Percentiles rank a stretch among this genome's conserved stretches.
These are phyloP conservation scores for Theocolax elegans DNA, from an alignment of 1,140 invertebrate genomes.

Conservation along the genomic window DNA sequence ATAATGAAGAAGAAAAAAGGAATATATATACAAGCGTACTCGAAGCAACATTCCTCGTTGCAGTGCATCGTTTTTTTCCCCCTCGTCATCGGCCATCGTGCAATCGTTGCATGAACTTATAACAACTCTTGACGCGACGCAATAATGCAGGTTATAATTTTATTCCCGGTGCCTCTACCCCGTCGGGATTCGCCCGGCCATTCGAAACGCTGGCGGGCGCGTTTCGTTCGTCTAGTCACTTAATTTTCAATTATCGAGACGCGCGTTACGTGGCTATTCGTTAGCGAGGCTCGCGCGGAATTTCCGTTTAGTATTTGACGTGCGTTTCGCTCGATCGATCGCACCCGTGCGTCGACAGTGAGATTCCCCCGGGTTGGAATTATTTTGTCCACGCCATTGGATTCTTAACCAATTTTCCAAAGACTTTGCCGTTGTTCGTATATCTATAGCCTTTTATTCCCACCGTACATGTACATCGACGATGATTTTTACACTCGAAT, in stretches of 20 bases:
- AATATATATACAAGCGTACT: too few relatives aligned
- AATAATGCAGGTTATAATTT: conserved; percentile 23
- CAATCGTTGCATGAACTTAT: conserved; percentile 1
- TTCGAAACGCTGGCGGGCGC: conserved; percentile 25
- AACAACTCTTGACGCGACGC: conserved; percentile 2
- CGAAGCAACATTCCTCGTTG: too few relatives aligned
- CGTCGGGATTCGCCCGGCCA: too few relatives aligned
- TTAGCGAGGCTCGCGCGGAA: conserved; percentile 50
- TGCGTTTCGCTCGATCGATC: conserved; percentile 51
- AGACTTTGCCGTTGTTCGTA: too few relatives aligned
- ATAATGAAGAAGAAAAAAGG: too few relatives aligned
- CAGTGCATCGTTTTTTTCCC: too few relatives aligned
- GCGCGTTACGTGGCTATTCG: conserved; percentile 47
- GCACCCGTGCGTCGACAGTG: background rate
- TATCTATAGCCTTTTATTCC: too few relatives aligned
- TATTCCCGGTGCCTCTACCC: too few relatives aligned
- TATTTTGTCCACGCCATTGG: conserved; percentile 12
- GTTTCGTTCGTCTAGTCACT: conserved; percentile 52
- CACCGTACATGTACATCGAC: too few relatives aligned
- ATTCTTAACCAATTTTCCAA: too few relatives aligned
- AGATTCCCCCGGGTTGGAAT: conserved; percentile 13
- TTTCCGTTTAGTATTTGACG: conserved; percentile 53
- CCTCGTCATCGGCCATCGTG: too few relatives aligned
- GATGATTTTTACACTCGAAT: too few relatives aligned
- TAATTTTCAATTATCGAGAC: conserved; percentile 54